Percentiles rank a stretch among this genome's conserved stretches.
phyloP scores from a whole-genome alignment of 2,888 invertebrate genomes.

The Patella ulyssiponensis region DNA sequence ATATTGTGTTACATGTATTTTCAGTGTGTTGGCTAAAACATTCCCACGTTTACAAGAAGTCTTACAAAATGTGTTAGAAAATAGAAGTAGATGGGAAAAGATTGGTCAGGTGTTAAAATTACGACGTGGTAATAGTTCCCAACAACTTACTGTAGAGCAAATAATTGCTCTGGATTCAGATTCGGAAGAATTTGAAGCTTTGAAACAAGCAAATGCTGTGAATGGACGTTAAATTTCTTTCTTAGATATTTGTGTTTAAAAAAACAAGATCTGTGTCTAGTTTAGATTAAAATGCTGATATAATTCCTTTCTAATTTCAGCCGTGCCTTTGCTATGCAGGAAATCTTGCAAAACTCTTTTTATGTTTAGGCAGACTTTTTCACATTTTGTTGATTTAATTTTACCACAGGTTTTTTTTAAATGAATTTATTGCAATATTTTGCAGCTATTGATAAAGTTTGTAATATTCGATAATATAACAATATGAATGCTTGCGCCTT shows the following conservation, averaged over 20 bases:
- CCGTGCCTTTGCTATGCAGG: background rate
- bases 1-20: conserved; percentile 19
- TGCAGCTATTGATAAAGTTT: too few relatives aligned
- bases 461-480: too few relatives aligned
- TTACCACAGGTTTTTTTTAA: too few relatives aligned
- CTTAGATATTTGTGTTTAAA: too few relatives aligned
- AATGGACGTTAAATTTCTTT: background rate
- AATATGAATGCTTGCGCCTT: too few relatives aligned
- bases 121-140: conserved; percentile 54
- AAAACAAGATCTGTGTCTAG: too few relatives aligned
- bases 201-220: background rate
- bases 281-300: too few relatives aligned
- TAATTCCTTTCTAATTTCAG: too few relatives aligned
- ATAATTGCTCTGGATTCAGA: conserved; percentile 60
- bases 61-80: conserved; percentile 61
- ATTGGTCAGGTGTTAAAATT: conserved; percentile 62
- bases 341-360: background rate
- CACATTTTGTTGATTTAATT: too few relatives aligned
- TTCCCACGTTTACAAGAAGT: conserved; percentile 57
- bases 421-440: too few relatives aligned
- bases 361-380: background rate
- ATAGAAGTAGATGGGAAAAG: conserved; percentile 65
- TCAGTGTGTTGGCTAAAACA: conserved; percentile 59
- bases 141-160: conserved; percentile 62
- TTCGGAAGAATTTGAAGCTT: conserved; percentile 27